Base-by-base conservation (phyloP, 2,888 invertebrate genomes). In the Chouioia cunea region DNA sequence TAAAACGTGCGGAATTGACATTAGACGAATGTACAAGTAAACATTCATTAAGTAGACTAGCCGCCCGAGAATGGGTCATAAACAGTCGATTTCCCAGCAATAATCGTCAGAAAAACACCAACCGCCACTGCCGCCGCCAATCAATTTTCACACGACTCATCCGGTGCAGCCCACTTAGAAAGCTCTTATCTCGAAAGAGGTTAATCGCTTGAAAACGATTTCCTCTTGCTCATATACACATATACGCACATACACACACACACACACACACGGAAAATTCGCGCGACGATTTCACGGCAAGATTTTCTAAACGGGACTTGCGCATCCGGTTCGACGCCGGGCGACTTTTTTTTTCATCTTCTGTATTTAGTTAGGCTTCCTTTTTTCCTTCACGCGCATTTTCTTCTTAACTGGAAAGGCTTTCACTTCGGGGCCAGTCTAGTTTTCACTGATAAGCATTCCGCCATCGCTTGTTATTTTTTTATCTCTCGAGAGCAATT, bases 381-480 rank as follows among this genome's bases (percentile, higher is more conserved):
- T 48, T 20, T 16, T 54, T 64, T 27, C n/a, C 52, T 57, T 52
- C 23, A 12, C 15, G 16, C 47, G 65, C 46, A 16, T n/a, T 36
- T 36, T 36, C 16, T 18, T 52, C 2, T 20, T 4, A 22, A 14
- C 52, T 14, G 52, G 20, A 52, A 20, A 18, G 20, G 52, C 47
- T 52, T 56, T 69, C 63, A 36, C 36, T 44, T 10, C 23, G 12
- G 22, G 10, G 48, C 57, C 27, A 43, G 53, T 53, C 69, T 48
- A 59, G 65, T 65, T 70, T 70, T 65, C 70, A 56, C 53, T 70
- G 70, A 70, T 70, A 70, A 70, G 53, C 23, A n/a, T n/a, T 62
- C 36, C 46, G 58, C 46, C n/a, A n/a, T 22, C 22, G 46, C 20
- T 43, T 6, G 36, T 36, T 36, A 10, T 36, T 10, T 36, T 36